Percentiles rank a stretch among this genome's conserved stretches.
These are phyloP conservation scores for Lipotes vexillifer DNA, from an alignment of 2,113 vertebrate genomes.

Conservation along the genomic window DNA sequence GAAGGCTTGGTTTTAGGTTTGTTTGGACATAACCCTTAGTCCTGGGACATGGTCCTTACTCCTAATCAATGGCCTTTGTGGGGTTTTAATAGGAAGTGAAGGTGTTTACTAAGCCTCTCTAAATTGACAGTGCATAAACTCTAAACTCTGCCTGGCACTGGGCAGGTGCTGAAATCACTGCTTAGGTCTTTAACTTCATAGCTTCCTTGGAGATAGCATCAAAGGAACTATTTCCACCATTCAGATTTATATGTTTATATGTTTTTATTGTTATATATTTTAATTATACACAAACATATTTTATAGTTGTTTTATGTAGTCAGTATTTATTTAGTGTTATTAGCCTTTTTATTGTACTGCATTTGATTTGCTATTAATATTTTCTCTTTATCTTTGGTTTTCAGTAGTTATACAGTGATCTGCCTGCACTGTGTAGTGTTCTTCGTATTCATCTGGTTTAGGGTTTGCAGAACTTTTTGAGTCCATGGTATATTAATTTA, in stretches of 20 bases:
- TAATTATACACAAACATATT: background rate
- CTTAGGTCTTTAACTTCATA: background rate
- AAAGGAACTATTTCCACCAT: background rate
- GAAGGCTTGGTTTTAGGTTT: background rate
- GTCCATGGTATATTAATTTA: background rate
- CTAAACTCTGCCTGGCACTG: background rate
- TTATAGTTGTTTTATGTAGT: background rate
- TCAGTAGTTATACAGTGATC: background rate
- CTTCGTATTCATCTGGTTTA: background rate
- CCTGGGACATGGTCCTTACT: background rate
- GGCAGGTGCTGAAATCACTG: background rate
- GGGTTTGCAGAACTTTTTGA: background rate
- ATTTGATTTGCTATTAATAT: background rate
- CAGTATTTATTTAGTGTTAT: background rate
- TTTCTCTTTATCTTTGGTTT: background rate
- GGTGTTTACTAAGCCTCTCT: background rate
- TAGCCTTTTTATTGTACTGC: background rate
- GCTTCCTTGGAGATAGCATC: background rate
- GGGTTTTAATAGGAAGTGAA: background rate
- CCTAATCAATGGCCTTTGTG: background rate
- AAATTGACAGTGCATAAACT: background rate
- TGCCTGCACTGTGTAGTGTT: background rate
- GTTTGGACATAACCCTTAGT: background rate
- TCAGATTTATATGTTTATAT: background rate
- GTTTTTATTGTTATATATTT: background rate